A percentile compares a stretch with the other conserved stretches of the same genome.
phyloP scores from a whole-genome alignment of 2,888 invertebrate genomes.

The Vandiemenella viatica region DNA sequence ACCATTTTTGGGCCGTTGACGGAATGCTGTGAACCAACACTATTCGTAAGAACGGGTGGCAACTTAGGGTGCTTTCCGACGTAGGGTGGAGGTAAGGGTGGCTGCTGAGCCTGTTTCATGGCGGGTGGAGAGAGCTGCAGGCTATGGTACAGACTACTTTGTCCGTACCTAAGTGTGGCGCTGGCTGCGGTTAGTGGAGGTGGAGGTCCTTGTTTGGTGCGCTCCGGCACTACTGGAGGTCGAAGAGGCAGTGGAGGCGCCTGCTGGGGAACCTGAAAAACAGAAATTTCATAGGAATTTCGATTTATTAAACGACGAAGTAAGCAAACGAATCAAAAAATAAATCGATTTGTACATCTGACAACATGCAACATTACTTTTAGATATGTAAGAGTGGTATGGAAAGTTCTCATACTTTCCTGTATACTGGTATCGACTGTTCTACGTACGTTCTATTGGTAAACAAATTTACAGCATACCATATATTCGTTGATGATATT shows the following conservation, averaged over 20 bases:
- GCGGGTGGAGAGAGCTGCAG: neutral
- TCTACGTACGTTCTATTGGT: no score
- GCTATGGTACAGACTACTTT: neutral
- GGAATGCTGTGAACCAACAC: neutral
- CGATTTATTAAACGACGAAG: neutral
- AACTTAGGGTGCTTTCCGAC: neutral
- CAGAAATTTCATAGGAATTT: neutral
- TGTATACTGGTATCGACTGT: no score
- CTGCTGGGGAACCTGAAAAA: constrained; percentile 4
- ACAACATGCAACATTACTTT: no score
- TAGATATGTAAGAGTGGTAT: no score
- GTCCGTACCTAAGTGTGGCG: neutral
- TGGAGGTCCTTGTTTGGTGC: constrained; percentile 10
- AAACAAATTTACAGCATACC: no score
- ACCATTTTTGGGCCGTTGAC: no score
- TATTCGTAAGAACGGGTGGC: neutral
- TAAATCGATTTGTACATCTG: no score
- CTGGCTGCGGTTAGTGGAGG: constrained; percentile 3
- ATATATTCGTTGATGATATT: no score
- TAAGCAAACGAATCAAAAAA: neutral
- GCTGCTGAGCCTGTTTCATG: neutral
- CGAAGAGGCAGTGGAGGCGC: constrained; percentile 4
- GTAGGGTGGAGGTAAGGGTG: constrained; percentile 7
- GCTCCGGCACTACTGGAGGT: constrained; percentile 12
- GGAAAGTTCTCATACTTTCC: no score